Evolutionary conservation across 2,113 vertebrate genomes (phyloP).

Genomic region (Lota lota): DNA sequence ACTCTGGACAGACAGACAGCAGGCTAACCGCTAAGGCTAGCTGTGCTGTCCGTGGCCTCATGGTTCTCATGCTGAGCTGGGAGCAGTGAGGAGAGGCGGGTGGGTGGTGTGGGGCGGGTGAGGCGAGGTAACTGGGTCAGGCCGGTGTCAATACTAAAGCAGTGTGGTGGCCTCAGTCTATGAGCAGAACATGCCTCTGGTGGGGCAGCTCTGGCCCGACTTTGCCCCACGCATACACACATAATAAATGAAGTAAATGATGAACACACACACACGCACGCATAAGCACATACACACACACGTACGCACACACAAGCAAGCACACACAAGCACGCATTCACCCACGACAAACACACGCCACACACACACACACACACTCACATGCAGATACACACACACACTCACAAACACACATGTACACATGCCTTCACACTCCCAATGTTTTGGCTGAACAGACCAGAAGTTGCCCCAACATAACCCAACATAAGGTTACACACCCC

Average conservation of each 20-base stretch:
- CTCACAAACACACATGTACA: background rate
- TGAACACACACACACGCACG: background rate
- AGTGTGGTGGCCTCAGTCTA: constrained; percentile 57
- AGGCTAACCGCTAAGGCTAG: background rate
- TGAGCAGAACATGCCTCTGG: constrained; percentile 58
- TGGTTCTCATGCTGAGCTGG: background rate
- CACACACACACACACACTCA: background rate
- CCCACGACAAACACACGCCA: background rate
- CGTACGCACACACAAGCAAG: background rate
- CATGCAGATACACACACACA: background rate
- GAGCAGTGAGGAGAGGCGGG: constrained; percentile 17
- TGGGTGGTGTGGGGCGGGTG: constrained; percentile 30
- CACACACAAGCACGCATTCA: constrained; percentile 13
- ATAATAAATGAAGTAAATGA: too few species aligned
- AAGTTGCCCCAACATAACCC: constrained; percentile 37
- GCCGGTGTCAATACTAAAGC: constrained; percentile 63
- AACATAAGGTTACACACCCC: constrained; percentile 52
- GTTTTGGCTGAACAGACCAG: background rate
- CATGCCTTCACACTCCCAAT: background rate
- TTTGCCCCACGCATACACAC: too few species aligned
- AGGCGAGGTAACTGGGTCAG: constrained; percentile 70
- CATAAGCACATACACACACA: constrained; percentile 13
- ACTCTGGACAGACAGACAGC: constrained; percentile 6
- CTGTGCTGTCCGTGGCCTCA: background rate
- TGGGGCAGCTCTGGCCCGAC: background rate